A percentile compares a stretch with the other conserved stretches of the same genome.
These are phyloP conservation scores for Neoniphon sammara DNA, from an alignment of 2,797 vertebrate genomes.

Conservation along the genomic window DNA sequence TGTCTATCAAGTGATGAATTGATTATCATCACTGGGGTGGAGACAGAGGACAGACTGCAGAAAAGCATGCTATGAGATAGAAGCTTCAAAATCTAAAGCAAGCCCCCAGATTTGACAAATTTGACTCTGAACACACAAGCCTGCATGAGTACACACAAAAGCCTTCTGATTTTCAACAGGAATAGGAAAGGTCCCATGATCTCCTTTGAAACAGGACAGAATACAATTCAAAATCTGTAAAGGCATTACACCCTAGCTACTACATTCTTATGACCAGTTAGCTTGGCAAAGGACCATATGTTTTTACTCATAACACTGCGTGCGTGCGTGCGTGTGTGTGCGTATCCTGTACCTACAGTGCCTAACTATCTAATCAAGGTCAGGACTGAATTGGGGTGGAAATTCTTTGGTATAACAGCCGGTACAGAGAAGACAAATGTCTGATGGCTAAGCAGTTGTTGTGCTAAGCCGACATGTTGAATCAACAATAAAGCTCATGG, in stretches of 20 bases:
- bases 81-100: conserved; percentile 12
- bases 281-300: background rate
- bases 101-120: background rate
- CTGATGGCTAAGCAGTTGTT: conserved; percentile 20
- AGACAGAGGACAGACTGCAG: conserved; percentile 24
- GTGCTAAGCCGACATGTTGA: background rate
- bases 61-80: conserved; percentile 45
- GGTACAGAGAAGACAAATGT: conserved; percentile 4
- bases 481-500: conserved; percentile 31
- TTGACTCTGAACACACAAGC: background rate
- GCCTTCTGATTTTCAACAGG: background rate
- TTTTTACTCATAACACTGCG: background rate
- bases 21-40: background rate
- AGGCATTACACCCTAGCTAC: background rate
- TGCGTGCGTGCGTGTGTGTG: too few species aligned
- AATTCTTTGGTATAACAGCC: background rate
- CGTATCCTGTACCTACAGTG: background rate
- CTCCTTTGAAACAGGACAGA: background rate
- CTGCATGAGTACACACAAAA: conserved; percentile 21
- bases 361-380: background rate
- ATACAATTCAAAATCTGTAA: background rate
- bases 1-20: background rate
- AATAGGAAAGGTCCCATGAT: background rate
- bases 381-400: background rate
- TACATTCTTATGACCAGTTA: background rate